Conservation (phyloP, 2,888 invertebrate species). For the Drosophila kanekoi region DNA sequence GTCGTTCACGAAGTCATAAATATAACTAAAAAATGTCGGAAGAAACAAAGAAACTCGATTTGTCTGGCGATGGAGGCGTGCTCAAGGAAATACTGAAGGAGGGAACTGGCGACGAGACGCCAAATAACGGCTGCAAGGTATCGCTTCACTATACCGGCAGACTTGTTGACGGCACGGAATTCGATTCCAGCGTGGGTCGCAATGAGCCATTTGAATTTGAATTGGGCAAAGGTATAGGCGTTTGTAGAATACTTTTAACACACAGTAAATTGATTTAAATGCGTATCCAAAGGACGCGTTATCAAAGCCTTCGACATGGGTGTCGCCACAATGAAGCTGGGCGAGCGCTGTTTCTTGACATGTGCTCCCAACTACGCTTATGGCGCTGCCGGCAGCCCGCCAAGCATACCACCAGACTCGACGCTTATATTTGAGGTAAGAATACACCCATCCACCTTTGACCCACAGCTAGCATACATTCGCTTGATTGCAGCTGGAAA, state of each 20-base stretch:
- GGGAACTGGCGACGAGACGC: conserved; percentile 91
- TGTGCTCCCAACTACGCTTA: conserved; percentile 97
- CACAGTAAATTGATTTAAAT: conserved; percentile 3
- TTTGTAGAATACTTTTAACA: not conserved
- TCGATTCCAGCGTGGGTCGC: conserved; percentile 95
- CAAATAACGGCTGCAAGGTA: conserved; percentile 90
- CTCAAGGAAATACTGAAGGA: conserved; percentile 85
- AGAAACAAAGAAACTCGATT: conserved; percentile 74
- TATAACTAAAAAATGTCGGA: conserved; percentile 63
- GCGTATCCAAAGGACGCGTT: conserved; percentile 88
- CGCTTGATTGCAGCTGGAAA: conserved; percentile 90
- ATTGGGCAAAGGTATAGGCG: conserved; percentile 92
- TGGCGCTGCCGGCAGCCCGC: conserved; percentile 92
- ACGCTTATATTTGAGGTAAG: conserved; percentile 94
- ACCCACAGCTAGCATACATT: not conserved
- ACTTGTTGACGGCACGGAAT: conserved; percentile 93
- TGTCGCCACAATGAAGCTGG: conserved; percentile 96
- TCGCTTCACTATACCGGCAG: conserved; percentile 96
- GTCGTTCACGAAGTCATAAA: conserved; percentile 25
- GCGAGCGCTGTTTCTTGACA: conserved; percentile 93
- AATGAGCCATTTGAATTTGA: conserved; percentile 94
- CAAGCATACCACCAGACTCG: conserved; percentile 94
- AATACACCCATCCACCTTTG: not conserved
- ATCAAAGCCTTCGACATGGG: conserved; percentile 98
- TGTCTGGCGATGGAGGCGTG: conserved; percentile 83